These are phyloP conservation scores for Danio albolineatus DNA, from an alignment of 2,797 vertebrate species.

Conservation along the genomic window DNA sequence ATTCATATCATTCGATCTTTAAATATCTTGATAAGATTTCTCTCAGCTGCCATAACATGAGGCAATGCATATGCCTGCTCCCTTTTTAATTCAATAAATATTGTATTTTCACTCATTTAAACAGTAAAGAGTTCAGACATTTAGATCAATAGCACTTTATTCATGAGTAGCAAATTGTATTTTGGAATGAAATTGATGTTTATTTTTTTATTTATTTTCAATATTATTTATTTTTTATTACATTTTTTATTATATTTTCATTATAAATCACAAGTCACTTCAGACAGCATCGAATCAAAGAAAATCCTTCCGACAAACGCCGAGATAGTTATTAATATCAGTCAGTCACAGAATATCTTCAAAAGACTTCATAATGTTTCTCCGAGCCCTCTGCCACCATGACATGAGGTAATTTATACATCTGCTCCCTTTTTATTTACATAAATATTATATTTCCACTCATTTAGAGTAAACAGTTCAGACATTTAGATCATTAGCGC, in stretches of 20 bases:
- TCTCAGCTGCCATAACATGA: too few species aligned
- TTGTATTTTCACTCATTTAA: too few species aligned
- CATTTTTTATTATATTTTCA: too few species aligned
- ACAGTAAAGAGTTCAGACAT: too few species aligned
- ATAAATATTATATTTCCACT: constrained; percentile 49
- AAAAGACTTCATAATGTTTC: constrained; percentile 24
- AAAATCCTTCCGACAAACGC: constrained; percentile 7
- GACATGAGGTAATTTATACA: constrained; percentile 37
- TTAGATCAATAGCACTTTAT: too few species aligned
- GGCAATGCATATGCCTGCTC: too few species aligned
- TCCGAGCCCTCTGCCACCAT: constrained; percentile 11
- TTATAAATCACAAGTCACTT: constrained; percentile 13
- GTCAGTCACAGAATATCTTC: constrained; percentile 19
- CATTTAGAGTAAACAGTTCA: constrained; percentile 47
- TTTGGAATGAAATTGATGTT: background rate
- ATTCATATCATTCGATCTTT: constrained; percentile 34
- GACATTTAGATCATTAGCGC: constrained; percentile 45
- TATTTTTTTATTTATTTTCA: too few species aligned
- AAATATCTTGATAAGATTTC: background rate
- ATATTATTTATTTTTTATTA: too few species aligned
- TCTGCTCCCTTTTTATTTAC: constrained; percentile 45
- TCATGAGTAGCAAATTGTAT: background rate
- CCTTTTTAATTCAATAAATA: too few species aligned
- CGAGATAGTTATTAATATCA: constrained; percentile 1
- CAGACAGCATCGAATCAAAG: background rate